Base-by-base conservation (phyloP, 2,113 vertebrate species). In the Leptobrachium ailaonicum region DNA sequence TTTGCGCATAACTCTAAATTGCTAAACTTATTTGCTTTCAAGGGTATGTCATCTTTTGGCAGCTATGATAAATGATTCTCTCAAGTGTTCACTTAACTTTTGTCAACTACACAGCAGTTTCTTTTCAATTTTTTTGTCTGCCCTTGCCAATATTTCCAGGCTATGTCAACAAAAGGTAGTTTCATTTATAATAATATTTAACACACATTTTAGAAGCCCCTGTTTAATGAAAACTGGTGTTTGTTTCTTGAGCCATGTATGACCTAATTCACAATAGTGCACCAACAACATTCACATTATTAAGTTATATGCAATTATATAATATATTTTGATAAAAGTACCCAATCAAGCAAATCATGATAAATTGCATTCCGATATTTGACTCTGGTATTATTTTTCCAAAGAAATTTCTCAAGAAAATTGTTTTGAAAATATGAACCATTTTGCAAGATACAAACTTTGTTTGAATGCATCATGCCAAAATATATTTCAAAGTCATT, bases 11-110 rank as follows among this genome's bases (percentile, higher is more conserved):
- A 62, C 79, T 80, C 63, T 75, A 80, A 80, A 80, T 80, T 75
- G 64, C 64, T 75, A 80, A 47, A 60, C 79, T 80, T 47, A 71
- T 80, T 75, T 80, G 67, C 72, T 75, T 80, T 80, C 79, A 80
- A 80, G 79, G 79, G 50, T 80, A 80, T 80, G 71, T 75, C 71
- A 80, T 74, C 66, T 80, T 80, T 74, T 80, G 79, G 79, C 79
- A 80, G 63, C 7, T 75, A 11, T 80, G 79, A 80, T 80, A 50
- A 80, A 80, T 80, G 79, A 74, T 80, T 74, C 79, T 80, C 71
- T 80, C 53, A 80, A 69, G 66, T 45, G 58, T 71, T 80, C 64
- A 80, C 71, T 80, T 80, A 73, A 80, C 79, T 75, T 80, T 80
- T 80, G 79, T 80, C 79, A 80, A 80, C 71, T 60, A 53, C 71